Conservation (phyloP, 2,888 invertebrate species). For the Drosophila birchii region DNA sequence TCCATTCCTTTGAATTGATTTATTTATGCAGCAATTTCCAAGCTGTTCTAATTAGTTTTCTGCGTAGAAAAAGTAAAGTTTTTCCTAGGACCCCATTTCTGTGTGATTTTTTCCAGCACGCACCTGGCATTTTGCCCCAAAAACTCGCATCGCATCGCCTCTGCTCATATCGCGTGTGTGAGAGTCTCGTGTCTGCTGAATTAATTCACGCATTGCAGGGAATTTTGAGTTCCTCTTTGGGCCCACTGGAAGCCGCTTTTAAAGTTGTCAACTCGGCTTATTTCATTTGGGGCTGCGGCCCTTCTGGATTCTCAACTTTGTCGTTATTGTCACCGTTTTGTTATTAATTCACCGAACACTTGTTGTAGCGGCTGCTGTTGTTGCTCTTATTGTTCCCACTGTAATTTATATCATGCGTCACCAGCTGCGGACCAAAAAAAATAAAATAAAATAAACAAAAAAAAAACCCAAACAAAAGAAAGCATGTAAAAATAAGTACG, state of each 20-base stretch:
- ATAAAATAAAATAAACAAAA: slow-evolving; percentile 9
- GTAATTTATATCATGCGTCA: slow-evolving; percentile 63
- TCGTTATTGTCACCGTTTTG: slow-evolving; percentile 50
- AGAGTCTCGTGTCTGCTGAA: slow-evolving; percentile 49
- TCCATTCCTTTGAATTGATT: neutral
- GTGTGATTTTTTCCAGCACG: slow-evolving; percentile 11
- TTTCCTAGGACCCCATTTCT: neutral
- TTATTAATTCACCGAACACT: slow-evolving; percentile 54
- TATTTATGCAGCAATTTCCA: neutral
- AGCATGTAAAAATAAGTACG: slow-evolving; percentile 15
- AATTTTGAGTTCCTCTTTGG: slow-evolving; percentile 40
- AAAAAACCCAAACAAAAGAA: slow-evolving; percentile 3
- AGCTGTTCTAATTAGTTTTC: slow-evolving; percentile 5
- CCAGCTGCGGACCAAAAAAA: slow-evolving; percentile 36
- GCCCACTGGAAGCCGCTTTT: slow-evolving; percentile 38
- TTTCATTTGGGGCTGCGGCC: slow-evolving; percentile 59
- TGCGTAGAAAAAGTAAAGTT: neutral
- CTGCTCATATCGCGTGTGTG: slow-evolving; percentile 25
- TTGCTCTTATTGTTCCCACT: slow-evolving; percentile 48
- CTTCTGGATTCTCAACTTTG: slow-evolving; percentile 41
- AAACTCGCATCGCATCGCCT: slow-evolving; percentile 19
- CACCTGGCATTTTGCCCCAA: slow-evolving; percentile 19
- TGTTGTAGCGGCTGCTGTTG: slow-evolving; percentile 42
- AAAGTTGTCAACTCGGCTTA: slow-evolving; percentile 74
- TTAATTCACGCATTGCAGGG: slow-evolving; percentile 68